phyloP scores from a whole-genome alignment of 2,888 invertebrate genomes.

The Caradrina clavipalpis region DNA sequence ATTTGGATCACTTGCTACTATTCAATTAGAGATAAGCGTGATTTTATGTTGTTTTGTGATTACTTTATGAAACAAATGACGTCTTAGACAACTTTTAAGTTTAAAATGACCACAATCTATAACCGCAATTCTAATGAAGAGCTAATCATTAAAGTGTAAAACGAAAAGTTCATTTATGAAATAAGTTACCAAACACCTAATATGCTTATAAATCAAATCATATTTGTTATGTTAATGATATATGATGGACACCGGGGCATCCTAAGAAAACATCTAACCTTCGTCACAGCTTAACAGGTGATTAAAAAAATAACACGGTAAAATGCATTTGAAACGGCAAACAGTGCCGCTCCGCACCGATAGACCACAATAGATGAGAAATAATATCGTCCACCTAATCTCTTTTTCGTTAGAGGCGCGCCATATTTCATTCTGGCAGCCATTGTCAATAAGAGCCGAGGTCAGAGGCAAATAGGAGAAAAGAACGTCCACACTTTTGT shows the following conservation, averaged over 20 bases:
- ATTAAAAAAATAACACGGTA: slow-evolving; percentile 80
- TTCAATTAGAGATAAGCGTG: slow-evolving; percentile 42
- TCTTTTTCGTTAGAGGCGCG: slow-evolving; percentile 88
- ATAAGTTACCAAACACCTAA: background rate
- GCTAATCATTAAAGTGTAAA: background rate
- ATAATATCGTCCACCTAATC: slow-evolving; percentile 88
- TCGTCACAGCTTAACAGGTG: slow-evolving; percentile 82
- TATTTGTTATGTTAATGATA: slow-evolving; percentile 61
- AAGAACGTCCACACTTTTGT: slow-evolving; percentile 85
- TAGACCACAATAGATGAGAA: slow-evolving; percentile 75
- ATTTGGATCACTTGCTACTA: slow-evolving; percentile 57
- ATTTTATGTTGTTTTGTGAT: slow-evolving; percentile 12
- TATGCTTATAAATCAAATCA: slow-evolving; percentile 36
- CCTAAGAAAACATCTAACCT: slow-evolving; percentile 81
- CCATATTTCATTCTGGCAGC: slow-evolving; percentile 90
- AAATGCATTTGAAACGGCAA: slow-evolving; percentile 78
- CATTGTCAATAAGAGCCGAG: slow-evolving; percentile 89
- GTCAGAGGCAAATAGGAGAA: slow-evolving; percentile 90
- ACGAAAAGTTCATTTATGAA: slow-evolving; percentile 5
- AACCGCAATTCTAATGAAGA: background rate
- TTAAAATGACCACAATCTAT: background rate
- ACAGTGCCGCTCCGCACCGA: slow-evolving; percentile 77
- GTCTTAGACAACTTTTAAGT: slow-evolving; percentile 12
- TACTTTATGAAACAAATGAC: slow-evolving; percentile 3
- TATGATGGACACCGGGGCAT: slow-evolving; percentile 61